These are phyloP conservation scores for Calameuta pallipes DNA, from an alignment of 2,888 invertebrate species.

Conservation along the genomic window DNA sequence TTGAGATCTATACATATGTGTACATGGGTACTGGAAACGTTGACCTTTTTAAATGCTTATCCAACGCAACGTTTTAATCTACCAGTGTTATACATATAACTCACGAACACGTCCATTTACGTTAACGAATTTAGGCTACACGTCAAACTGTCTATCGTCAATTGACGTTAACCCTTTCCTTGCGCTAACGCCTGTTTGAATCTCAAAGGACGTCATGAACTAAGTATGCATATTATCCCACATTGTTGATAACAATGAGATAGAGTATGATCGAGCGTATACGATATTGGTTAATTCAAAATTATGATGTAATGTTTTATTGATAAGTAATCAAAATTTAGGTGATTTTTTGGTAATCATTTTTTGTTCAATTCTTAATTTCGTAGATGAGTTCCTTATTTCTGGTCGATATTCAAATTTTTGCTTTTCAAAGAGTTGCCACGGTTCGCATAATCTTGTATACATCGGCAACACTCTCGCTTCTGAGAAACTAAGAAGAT, in stretches of 20 bases:
- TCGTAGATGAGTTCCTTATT: no score
- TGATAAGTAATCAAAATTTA: not conserved
- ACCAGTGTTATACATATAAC: not conserved
- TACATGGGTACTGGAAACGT: not conserved
- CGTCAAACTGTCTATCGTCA: not conserved
- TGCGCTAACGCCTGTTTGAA: not conserved
- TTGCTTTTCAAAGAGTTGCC: not conserved
- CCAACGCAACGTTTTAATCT: not conserved
- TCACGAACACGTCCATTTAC: not conserved
- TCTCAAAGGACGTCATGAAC: not conserved
- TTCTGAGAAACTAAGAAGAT: not conserved
- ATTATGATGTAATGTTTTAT: not conserved
- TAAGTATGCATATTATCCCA: not conserved
- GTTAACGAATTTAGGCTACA: not conserved
- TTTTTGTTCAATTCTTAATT: no score
- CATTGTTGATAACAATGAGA: not conserved
- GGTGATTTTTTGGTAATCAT: not conserved
- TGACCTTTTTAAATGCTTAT: not conserved
- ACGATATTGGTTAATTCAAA: not conserved
- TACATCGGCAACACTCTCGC: not conserved
- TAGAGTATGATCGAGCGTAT: not conserved
- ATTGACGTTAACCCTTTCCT: not conserved
- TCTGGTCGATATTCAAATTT: no score
- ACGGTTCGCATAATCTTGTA: not conserved
- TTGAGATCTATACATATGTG: not conserved